phyloP scores from a whole-genome alignment of 1,140 invertebrate species.

The Gryllus bimaculatus region DNA sequence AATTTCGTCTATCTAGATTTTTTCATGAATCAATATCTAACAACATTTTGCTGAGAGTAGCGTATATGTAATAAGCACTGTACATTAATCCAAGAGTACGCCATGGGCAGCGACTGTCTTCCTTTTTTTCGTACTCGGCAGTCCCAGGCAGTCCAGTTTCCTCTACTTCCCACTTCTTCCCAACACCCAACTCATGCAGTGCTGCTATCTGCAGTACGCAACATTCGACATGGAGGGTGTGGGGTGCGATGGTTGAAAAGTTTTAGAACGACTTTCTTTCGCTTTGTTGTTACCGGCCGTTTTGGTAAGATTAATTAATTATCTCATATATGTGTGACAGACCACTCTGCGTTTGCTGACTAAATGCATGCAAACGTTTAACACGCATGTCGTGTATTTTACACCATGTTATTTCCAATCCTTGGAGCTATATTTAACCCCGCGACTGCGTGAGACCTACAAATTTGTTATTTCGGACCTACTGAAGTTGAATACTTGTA shows the following conservation, averaged over 20 bases:
- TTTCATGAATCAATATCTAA: neutral
- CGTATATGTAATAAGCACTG: neutral
- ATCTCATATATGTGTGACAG: no score
- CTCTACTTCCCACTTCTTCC: neutral
- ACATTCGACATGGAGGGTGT: constrained; percentile 20
- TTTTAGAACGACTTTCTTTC: constrained; percentile 22
- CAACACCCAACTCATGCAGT: neutral
- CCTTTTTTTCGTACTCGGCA: neutral
- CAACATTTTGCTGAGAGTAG: neutral
- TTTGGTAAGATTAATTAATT: neutral
- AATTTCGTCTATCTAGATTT: no score
- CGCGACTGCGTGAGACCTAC: neutral
- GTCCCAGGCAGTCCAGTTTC: neutral
- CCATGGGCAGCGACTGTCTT: neutral
- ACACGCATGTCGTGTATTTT: neutral
- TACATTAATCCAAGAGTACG: neutral
- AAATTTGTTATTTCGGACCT: neutral
- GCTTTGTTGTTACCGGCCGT: neutral
- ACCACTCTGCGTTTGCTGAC: no score
- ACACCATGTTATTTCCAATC: neutral
- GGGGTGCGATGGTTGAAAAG: constrained; percentile 20
- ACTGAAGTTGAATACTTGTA: neutral
- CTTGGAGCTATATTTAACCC: neutral
- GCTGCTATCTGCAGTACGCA: constrained; percentile 10
- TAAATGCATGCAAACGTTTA: neutral